Percentiles rank a stretch among this genome's conserved stretches.
Evolutionary conservation across 2,888 invertebrate species (phyloP).

Genomic region (Trichogramma evanescens): DNA sequence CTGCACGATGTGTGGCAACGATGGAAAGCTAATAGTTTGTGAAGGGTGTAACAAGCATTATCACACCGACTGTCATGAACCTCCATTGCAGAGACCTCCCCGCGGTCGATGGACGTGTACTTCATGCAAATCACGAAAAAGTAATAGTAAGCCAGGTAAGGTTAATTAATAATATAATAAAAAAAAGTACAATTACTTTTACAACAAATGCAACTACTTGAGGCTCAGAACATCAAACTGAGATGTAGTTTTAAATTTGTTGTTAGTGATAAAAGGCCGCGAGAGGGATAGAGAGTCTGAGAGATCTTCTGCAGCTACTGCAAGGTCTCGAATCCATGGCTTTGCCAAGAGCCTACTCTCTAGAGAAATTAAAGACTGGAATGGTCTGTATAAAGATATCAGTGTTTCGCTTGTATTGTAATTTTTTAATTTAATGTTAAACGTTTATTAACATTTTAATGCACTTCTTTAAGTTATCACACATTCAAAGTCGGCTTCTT

Average conservation of each 20-base stretch:
- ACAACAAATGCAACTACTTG: not conserved
- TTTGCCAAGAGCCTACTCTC: slow-evolving; percentile 56
- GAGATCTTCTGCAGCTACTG: slow-evolving; percentile 59
- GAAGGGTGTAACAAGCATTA: slow-evolving; percentile 57
- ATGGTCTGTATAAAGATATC: slow-evolving; percentile 42
- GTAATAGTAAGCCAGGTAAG: slow-evolving; percentile 38
- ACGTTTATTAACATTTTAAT: no score
- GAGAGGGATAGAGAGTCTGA: slow-evolving; percentile 50
- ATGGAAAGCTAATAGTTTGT: slow-evolving; percentile 62
- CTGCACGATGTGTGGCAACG: slow-evolving; percentile 61
- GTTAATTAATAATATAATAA: no score
- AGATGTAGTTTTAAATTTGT: slow-evolving; percentile 38
- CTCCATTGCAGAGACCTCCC: slow-evolving; percentile 56
- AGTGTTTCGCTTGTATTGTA: slow-evolving; percentile 16
- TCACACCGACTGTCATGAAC: slow-evolving; percentile 69
- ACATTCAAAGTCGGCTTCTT: no score
- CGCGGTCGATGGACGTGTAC: slow-evolving; percentile 57
- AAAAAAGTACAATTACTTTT: not conserved
- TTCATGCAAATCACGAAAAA: slow-evolving; percentile 50
- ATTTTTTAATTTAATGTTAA: no score
- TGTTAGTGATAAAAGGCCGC: slow-evolving; percentile 47
- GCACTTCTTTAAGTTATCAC: no score
- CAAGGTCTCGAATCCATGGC: slow-evolving; percentile 59
- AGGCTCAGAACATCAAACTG: slow-evolving; percentile 20
- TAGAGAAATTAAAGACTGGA: slow-evolving; percentile 45